Percentiles rank a stretch among this genome's conserved stretches.
phyloP scores from a whole-genome alignment of 2,113 vertebrate genomes.

The Pelmatolapia mariae region DNA sequence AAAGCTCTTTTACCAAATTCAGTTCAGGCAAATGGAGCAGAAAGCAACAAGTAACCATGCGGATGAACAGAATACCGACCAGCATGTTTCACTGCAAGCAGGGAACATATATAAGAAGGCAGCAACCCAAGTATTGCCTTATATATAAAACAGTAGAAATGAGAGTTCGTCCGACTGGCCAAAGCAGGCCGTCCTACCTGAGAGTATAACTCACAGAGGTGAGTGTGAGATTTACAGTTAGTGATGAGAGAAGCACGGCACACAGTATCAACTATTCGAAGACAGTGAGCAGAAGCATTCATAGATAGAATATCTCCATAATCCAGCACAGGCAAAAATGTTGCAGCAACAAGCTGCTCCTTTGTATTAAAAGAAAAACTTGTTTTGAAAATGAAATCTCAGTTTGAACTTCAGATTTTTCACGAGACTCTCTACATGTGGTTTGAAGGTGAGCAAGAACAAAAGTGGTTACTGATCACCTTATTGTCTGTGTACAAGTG shows the following conservation, averaged over 20 bases:
- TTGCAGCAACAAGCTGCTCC: too few relatives aligned
- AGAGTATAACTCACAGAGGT: neutral
- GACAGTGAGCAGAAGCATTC: neutral
- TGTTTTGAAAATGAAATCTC: too few relatives aligned
- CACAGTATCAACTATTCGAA: neutral
- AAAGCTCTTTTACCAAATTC: neutral
- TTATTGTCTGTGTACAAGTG: neutral
- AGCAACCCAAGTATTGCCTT: rapidly evolving
- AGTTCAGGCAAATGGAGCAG: neutral
- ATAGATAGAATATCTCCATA: neutral
- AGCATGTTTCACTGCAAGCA: neutral
- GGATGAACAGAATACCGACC: neutral
- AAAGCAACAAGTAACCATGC: neutral
- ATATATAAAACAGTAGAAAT: neutral
- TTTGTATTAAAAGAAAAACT: too few relatives aligned
- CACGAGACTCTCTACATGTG: too few relatives aligned
- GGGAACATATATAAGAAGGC: too few relatives aligned
- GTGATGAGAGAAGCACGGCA: neutral
- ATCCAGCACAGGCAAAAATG: neutral
- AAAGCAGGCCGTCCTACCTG: neutral
- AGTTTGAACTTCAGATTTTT: too few relatives aligned
- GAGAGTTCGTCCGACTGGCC: neutral
- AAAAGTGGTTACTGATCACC: neutral
- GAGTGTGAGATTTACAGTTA: neutral
- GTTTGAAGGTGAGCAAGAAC: neutral